Base-by-base conservation (phyloP, 2,113 vertebrate species). In the Addax nasomaculatus region DNA sequence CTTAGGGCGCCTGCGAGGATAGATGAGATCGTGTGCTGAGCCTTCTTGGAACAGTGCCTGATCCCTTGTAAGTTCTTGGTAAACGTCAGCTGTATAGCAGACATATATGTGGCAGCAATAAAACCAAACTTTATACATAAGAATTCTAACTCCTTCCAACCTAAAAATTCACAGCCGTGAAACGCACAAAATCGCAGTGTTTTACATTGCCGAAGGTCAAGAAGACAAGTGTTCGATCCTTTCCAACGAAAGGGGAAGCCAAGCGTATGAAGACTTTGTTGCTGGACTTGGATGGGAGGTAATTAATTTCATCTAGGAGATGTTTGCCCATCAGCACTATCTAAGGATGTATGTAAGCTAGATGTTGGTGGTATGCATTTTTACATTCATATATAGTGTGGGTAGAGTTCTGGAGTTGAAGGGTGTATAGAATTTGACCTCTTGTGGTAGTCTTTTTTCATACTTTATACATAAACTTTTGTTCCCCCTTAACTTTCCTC, bases 201-300 rank as follows among this genome's bases (percentile, higher is more conserved):
- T 99, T 98, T 99, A 99, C 98, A 99, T 99, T 29, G 99, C 99
- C 33, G 99, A 99, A 97, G 99, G 99, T 25, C 99, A 99, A 98
- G 99, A 99, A 98, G 99, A 99, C 98, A 99, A 99, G 97, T 99
- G 99, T 93, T 99, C 99, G 6, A 99, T 99, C 97, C 98, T 99
- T 85, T 99, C 99, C n/a, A 99, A 99, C 47, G 98, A 99, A 1
- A 98, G 99, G 92, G 99, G 99, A 98, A 99, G 99, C 98, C 99
- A 99, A 98, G 99, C 99, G 0, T 99, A 99, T 87, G 99, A 99
- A 98, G 99, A 99, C 97, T 99, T 99, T 97, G 99, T 99, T 30
- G 99, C 99, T 92, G 99, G 99, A 85, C 99, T 99, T 70, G 99
- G 99, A 98, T 99, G 99, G 99, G 99, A 99, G 99, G 99, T 99